Evolutionary conservation across 2,797 vertebrate genomes (phyloP), one percentile per base, ranked within the genome.

Genomic region (Heteromormyrus szaboi): DNA sequence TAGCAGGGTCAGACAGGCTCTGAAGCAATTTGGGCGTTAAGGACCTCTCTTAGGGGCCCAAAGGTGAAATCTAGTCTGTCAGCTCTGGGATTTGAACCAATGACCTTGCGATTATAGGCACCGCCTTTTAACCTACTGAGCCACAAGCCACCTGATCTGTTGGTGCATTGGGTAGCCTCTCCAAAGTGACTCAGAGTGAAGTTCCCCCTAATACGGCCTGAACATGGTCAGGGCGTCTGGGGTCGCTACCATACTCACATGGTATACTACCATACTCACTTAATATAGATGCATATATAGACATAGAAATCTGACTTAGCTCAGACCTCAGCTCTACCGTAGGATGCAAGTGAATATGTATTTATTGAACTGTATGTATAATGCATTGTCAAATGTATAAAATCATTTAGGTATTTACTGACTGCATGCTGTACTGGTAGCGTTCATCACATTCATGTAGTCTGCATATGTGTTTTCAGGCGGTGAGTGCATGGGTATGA

Each of bases 351-450:
- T 86, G 59, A 72, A 51, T 33, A 89, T 86, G 84, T 86, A 65
- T 17, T 54, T 86, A 25, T 44, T 59, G 22, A 41, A 9, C 53
- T n/a, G 84, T 86, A 51, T 37, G 81, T 62, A 54, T 62, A 51
- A 72, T 86, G 59, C 88, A 86, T 65, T 76, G 88, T 85, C 33
- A 65, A 41, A 72, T 72, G 88, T 90, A 25, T 86, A 91, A 93
- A 91, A 93, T 90, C 95, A 95, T 94, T 90, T 88, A 94, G 91
- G 81, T 89, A 92, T 95, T 94, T 94, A 93, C 93, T 95, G 94
- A 92, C 89, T 86, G 83, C 84, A 68, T 89, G 88, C 41, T 65
- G 44, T 41, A 65, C 56, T 68, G 56, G 19, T 89, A 46, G 83
- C 6, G 92, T 93, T 86, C 87, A 81, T 86, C 62, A 51, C 7